Evolutionary conservation across 2,797 vertebrate genomes (phyloP).

Genomic region (Podargus strigoides): DNA sequence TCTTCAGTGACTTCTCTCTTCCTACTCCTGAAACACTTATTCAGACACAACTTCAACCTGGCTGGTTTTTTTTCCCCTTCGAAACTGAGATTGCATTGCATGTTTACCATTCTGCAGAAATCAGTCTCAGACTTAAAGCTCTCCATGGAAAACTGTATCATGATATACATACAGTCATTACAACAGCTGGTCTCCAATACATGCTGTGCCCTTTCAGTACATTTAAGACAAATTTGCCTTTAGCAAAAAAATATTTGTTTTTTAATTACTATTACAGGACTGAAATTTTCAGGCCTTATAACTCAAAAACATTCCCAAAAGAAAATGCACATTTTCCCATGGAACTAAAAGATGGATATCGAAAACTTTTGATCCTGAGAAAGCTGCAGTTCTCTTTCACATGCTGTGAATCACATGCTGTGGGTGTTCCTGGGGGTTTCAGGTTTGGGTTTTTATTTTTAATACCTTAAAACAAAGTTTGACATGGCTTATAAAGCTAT

Average conservation of each 20-base stretch:
- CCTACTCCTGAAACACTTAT: background rate
- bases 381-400: background rate
- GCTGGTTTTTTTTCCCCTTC: background rate
- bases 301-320: background rate
- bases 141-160: background rate
- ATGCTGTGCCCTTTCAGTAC: fast-evolving
- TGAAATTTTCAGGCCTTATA: background rate
- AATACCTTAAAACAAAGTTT: background rate
- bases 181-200: background rate
- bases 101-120: background rate
- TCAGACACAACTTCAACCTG: background rate
- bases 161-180: background rate
- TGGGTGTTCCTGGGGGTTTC: background rate
- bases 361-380: background rate
- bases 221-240: background rate
- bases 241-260: background rate
- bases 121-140: background rate
- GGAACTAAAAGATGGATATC: background rate
- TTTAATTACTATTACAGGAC: background rate
- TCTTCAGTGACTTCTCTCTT: background rate
- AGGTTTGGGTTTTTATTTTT: background rate
- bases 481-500: background rate
- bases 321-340: background rate
- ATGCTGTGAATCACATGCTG: background rate
- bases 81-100: background rate